Conservation (phyloP, 2,888 invertebrate genomes). For the Timema cristinae region DNA sequence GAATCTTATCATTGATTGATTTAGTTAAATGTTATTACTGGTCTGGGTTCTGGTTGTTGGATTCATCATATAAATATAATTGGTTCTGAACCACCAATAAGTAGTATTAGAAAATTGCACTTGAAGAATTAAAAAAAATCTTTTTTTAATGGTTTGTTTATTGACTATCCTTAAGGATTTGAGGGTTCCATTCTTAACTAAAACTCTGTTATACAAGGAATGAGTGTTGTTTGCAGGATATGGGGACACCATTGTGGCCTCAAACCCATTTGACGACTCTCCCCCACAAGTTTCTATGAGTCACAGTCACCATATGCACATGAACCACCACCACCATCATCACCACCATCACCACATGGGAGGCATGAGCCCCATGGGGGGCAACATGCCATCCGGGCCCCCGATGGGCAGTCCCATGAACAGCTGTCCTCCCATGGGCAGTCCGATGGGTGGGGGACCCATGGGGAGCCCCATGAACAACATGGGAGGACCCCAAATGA, state of each 20-base stretch:
- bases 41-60: no score
- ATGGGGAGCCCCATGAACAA: constrained; percentile 39
- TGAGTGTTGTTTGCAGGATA: constrained; percentile 48
- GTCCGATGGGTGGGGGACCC: constrained; percentile 49
- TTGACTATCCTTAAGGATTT: no score
- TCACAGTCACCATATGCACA: constrained; percentile 41
- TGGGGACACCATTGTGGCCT: constrained; percentile 90
- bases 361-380: constrained; percentile 50
- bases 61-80: no score
- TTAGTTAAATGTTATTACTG: no score
- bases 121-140: no score
- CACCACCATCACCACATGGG: constrained; percentile 55
- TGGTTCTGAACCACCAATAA: no score
- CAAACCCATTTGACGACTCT: constrained; percentile 92
- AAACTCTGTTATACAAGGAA: no score
- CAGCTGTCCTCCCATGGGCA: constrained; percentile 31
- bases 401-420: constrained; percentile 67
- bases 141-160: no score
- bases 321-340: constrained; percentile 43
- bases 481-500: constrained; percentile 48
- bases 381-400: constrained; percentile 55
- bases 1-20: no score
- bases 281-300: constrained; percentile 46
- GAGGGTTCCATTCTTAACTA: no score
- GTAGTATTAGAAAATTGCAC: no score